These are phyloP conservation scores for Latrodectus geometricus DNA, from an alignment of 1,140 invertebrate species.

Conservation along the genomic window DNA sequence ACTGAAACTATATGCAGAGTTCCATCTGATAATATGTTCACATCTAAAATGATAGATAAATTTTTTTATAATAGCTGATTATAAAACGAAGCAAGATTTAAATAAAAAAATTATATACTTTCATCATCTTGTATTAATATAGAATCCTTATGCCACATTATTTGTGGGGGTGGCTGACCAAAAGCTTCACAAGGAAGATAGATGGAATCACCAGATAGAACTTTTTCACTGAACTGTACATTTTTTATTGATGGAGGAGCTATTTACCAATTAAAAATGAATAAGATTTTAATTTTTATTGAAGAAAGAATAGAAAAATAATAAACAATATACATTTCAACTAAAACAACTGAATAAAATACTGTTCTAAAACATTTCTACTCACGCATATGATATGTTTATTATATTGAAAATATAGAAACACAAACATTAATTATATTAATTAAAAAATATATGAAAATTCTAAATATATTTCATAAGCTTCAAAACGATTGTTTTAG, in stretches of 20 bases:
- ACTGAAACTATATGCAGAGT: slow-evolving; percentile 31
- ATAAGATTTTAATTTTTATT: no score
- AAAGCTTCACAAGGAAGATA: slow-evolving; percentile 62
- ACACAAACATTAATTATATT: no score
- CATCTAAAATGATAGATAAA: slow-evolving; percentile 14
- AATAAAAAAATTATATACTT: slow-evolving; percentile 1
- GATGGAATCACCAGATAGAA: slow-evolving; percentile 38
- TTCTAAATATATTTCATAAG: no score
- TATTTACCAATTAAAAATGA: background rate
- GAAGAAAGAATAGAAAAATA: no score
- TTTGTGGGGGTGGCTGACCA: slow-evolving; percentile 63
- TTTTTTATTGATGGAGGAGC: slow-evolving; percentile 40
- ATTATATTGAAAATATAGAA: no score
- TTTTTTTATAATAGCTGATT: background rate
- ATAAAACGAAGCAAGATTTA: background rate
- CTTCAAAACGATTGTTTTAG: no score
- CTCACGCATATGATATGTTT: no score
- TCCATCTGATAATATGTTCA: slow-evolving; percentile 35
- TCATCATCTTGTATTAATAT: slow-evolving; percentile 19
- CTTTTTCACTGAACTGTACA: slow-evolving; percentile 19
- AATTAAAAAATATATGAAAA: no score
- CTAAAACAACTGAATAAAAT: no score
- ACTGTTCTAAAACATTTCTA: no score
- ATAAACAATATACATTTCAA: no score
- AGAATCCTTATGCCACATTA: slow-evolving; percentile 71